Percentiles rank a stretch among this genome's conserved stretches.
These are phyloP conservation scores for Torymus aiolomorphi DNA, from an alignment of 2,888 invertebrate species.

Conservation along the genomic window DNA sequence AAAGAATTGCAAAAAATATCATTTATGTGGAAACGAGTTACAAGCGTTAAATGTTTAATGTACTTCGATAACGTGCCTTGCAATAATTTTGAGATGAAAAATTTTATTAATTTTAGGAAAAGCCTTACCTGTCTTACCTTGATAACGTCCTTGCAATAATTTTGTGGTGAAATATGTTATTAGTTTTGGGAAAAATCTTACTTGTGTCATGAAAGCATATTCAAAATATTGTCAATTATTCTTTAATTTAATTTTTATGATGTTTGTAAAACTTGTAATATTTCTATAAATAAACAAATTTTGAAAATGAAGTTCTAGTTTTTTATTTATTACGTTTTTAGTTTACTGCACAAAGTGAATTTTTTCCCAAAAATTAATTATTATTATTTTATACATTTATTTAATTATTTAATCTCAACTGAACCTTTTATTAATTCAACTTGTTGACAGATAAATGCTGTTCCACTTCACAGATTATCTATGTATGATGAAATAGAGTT, in stretches of 20 bases:
- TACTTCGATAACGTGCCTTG: too few relatives aligned
- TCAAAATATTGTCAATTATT: not conserved
- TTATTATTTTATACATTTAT: slow-evolving; percentile 11
- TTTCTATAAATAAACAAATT: slow-evolving; percentile 43
- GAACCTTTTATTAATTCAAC: slow-evolving; percentile 13
- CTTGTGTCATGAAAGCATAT: slow-evolving; percentile 55
- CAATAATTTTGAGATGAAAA: not conserved
- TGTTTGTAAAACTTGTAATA: slow-evolving; percentile 30
- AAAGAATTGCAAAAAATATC: too few relatives aligned
- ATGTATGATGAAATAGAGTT: slow-evolving; percentile 36
- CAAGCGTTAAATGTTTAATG: too few relatives aligned
- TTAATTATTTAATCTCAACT: not conserved
- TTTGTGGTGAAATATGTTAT: not conserved
- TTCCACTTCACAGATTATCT: slow-evolving; percentile 35
- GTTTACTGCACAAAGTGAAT: slow-evolving; percentile 59
- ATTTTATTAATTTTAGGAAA: not conserved
- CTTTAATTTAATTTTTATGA: not conserved
- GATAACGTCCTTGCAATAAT: too few relatives aligned
- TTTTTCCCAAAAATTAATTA: slow-evolving; percentile 63
- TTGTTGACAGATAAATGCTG: slow-evolving; percentile 13
- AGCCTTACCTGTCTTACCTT: too few relatives aligned
- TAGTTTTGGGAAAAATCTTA: slow-evolving; percentile 63
- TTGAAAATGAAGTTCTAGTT: not conserved
- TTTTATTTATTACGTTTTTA: slow-evolving; percentile 7
- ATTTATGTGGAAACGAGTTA: too few relatives aligned